A percentile compares a stretch with the other conserved stretches of the same genome.
Evolutionary conservation across 2,113 vertebrate genomes (phyloP).

Genomic region (Marcusenius ussheri): DNA sequence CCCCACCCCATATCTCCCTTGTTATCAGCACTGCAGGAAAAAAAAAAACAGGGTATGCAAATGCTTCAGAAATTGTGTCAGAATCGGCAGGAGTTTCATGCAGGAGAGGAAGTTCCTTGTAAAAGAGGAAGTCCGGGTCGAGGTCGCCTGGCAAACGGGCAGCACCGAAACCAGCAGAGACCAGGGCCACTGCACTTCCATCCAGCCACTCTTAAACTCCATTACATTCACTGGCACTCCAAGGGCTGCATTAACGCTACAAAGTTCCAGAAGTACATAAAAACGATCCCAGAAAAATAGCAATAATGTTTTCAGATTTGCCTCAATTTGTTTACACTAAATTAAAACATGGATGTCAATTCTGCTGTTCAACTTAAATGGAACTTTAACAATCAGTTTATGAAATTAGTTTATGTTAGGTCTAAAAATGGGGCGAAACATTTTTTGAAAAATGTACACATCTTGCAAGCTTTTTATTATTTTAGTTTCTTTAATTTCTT

Average conservation of each 20-base stretch:
- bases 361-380: not conserved
- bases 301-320: not conserved
- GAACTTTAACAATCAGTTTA: not conserved
- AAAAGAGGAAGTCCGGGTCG: not conserved
- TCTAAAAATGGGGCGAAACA: not conserved
- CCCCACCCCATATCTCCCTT: not conserved
- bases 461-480: not conserved
- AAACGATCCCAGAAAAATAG: not conserved
- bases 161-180: not conserved
- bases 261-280: not conserved
- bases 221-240: not conserved
- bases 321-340: not conserved
- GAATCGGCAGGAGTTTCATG: not conserved
- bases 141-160: not conserved
- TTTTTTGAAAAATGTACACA: not conserved
- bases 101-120: not conserved
- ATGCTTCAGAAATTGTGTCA: not conserved
- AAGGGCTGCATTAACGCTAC: not conserved
- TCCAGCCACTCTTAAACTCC: not conserved
- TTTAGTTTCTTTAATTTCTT: not conserved
- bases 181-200: not conserved
- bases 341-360: not conserved
- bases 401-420: not conserved
- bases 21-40: not conserved
- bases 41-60: not conserved